Base-by-base conservation (phyloP, 2,113 vertebrate genomes). In the Apteryx mantelli region DNA sequence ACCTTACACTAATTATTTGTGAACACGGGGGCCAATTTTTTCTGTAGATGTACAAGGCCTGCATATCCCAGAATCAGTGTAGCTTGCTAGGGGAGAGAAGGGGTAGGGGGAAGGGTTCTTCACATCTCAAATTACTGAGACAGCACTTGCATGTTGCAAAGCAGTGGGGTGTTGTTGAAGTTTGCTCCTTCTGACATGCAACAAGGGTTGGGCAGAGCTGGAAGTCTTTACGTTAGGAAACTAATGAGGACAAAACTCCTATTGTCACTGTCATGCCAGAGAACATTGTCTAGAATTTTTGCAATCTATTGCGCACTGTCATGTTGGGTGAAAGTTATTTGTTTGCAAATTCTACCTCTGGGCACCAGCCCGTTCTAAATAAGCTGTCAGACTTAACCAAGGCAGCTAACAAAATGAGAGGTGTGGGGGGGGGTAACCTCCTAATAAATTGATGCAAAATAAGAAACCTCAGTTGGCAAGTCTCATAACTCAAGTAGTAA, bases 291-390 rank as follows among this genome's bases (percentile, higher is more conserved):
- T 8, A 14, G 40, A 82, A 24, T 32, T 79, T 91, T 75, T 14
- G 52, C 94, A 71, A 63, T 21, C 66, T 68, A 82, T 60, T 21
- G 44, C n/a, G 1, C 52, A 4, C 89, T 40, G 86, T 40, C 32
- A 3, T 7, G 46, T 30, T 34, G 17, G 73, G 66, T 53, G 88
- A 21, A 34, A 86, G 66, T 34, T 94, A 82, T 90, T 88, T 94
- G 91, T 92, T 94, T 76, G 91, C 82, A 88, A 83, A 79, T 69
- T 65, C 73, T 48, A 65, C 86, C 91, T 86, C 86, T 58, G 71
- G 90, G 82, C 56, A 44, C 58, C 76, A 77, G 52, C 75, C 82
- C 60, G 34, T 53, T 91, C 65, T 91, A 61, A 40, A 76, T 69
- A 56, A 95, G 86, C 88, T 89, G 71, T 91, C 79, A 83, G 65